phyloP scores from a whole-genome alignment of 1,140 invertebrate species.

The Solenopsis invicta region DNA sequence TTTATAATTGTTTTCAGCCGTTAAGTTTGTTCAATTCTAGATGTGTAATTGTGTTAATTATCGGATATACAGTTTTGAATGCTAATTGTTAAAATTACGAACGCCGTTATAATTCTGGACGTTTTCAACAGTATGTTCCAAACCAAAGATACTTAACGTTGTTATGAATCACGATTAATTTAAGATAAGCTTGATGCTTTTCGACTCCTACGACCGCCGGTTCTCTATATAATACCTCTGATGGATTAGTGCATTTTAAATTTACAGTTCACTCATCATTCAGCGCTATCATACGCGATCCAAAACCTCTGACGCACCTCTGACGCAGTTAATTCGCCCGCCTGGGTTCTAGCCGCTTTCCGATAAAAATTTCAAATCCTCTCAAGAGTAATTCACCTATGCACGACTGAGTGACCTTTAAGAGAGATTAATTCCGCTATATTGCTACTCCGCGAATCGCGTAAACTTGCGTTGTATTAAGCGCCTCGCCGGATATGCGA shows the following conservation, averaged over 20 bases:
- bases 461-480: constrained; percentile 44
- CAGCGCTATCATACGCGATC: constrained; percentile 28
- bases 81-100: not conserved
- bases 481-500: constrained; percentile 34
- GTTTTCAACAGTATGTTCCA: not conserved
- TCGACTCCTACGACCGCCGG: constrained; percentile 27
- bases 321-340: constrained; percentile 46
- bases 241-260: constrained; percentile 56
- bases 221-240: constrained; percentile 29
- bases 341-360: not conserved
- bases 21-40: not conserved
- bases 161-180: constrained; percentile 54
- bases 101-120: constrained; percentile 9
- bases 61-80: not conserved
- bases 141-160: not conserved
- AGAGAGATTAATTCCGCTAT: constrained; percentile 49
- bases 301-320: not conserved
- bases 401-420: constrained; percentile 53
- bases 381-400: constrained; percentile 48
- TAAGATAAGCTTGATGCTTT: constrained; percentile 51
- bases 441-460: constrained; percentile 43
- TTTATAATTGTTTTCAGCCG: not conserved
- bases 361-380: constrained; percentile 56
- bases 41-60: not conserved
- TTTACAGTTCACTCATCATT: constrained; percentile 57